Base-by-base conservation (phyloP, 2,888 invertebrate species). In the Sericinus montela region DNA sequence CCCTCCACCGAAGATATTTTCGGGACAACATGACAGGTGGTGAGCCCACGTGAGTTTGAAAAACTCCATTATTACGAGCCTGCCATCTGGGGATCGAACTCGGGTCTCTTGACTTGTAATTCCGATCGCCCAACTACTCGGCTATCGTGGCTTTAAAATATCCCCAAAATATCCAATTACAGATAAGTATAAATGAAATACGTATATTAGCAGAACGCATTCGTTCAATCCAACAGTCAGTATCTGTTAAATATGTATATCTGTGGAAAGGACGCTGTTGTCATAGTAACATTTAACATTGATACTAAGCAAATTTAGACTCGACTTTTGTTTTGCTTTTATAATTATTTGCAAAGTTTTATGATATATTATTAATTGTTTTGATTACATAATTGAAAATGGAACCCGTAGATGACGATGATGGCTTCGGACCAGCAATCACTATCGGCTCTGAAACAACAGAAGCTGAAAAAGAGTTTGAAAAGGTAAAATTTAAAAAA, bases 401-500 rank as follows among this genome's bases (percentile, higher is more conserved):
- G 56, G 68, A 59, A 16, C 73, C 70, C 63, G 53, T 57, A 5
- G 80, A 80, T 0, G 83, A 79, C 0, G 82, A 79, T 0, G 83
- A 79, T 8, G 56, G 67, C 5, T 86, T 85, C 51, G 80, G 72
- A 0, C 70, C 57, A 7, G 76, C 73, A 36, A 64, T 74, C 48
- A 57, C 63, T 32, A 69, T 84, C 23, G 87, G 72, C 36, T 83
- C 86, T 0, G 88, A 86, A 51, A 77, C 76, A 3, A 85, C 88
- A 0, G 88, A 86, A 51, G 84, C 85, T 0, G 88, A 88, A 44
- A 82, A 69, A 52, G 86, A 86, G 49, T 88, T 73, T 64, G 79
- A 71, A 57, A 77, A 66, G 62, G 87, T 87, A 67, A 42, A 32
- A 29, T 30, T 29, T n/a, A n/a, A n/a, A n/a, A n/a, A n/a, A n/a